These are phyloP conservation scores for Melanchra persicariae DNA, from an alignment of 2,888 invertebrate genomes.

Conservation along the genomic window DNA sequence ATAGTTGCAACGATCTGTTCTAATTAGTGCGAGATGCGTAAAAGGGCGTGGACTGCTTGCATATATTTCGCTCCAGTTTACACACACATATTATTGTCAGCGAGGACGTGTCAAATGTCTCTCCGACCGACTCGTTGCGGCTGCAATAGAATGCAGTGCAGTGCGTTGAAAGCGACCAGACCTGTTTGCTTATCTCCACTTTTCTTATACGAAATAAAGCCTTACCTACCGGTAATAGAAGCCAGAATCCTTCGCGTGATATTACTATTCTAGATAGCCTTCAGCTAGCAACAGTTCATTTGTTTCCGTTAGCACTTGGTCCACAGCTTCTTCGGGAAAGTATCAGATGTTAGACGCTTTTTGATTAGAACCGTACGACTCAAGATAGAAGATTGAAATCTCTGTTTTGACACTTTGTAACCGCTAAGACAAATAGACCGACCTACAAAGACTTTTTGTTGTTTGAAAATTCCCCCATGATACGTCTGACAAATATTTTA, in stretches of 20 bases:
- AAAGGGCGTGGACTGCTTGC: conserved; percentile 61
- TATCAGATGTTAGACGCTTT: conserved; percentile 83
- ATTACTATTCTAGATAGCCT: conserved; percentile 77
- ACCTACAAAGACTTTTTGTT: conserved; percentile 66
- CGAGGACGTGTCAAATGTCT: conserved; percentile 88
- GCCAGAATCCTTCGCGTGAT: conserved; percentile 59
- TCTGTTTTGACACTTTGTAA: conserved; percentile 68
- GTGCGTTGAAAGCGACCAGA: conserved; percentile 85
- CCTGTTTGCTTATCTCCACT: conserved; percentile 81
- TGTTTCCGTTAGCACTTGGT: conserved; percentile 88
- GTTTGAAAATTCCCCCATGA: conserved; percentile 63
- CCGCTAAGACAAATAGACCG: conserved; percentile 75
- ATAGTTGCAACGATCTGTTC: conserved; percentile 22
- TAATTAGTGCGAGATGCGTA: conserved; percentile 43
- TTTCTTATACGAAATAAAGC: conserved; percentile 71
- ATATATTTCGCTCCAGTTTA: conserved; percentile 78
- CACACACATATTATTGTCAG: conserved; percentile 83
- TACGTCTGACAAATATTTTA: conserved; percentile 74
- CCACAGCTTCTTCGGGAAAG: conserved; percentile 81
- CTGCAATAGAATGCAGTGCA: conserved; percentile 86
- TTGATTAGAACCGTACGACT: conserved; percentile 86
- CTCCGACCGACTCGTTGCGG: conserved; percentile 82
- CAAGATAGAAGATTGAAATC: conserved; percentile 64
- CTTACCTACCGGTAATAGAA: conserved; percentile 67
- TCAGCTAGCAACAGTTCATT: conserved; percentile 86